Base-by-base conservation (phyloP, 2,797 vertebrate species). In the Selene dorsalis region DNA sequence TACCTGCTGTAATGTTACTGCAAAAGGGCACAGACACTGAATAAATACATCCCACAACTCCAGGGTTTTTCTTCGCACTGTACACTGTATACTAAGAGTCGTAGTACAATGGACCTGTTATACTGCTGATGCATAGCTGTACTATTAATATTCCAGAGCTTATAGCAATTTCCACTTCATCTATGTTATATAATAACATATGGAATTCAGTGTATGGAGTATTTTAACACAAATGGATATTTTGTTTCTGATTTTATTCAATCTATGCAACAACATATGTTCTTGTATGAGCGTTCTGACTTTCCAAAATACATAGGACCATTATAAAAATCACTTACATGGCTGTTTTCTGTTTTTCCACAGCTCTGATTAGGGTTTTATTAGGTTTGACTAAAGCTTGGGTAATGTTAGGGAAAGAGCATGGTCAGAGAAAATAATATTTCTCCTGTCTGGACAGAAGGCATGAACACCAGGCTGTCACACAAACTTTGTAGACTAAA, bases 1-100 rank as follows among this genome's bases (percentile, higher is more conserved):
- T 79, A 83, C 63, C 82, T 87, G 78, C 41, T 56, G 64, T 58
- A 47, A 62, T 59, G 61, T 64, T 57, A 4, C 35, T 75, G 12
- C 24, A n/a, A 82, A 88, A 79, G 75, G 66, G 26, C 73, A 74
- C 55, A 30, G 52, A 73, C 38, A 8, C 50, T 60, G 39, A 75
- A 68, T 48, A 69, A 77, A 74, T 59, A 76, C n/a, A 26, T 24
- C 66, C 16, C 26, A n/a, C 8, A 56, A 11, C 30, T 11, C 5
- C 50, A 11, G 3, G 2, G 24, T n/a, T 35, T 45, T 56, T 50
- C 28, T 16, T 52, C 59, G 60, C 22, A 30, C 47, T 65, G n/a
- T 6, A 0, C 20, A 3, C 13, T 32, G 22, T 38, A 6, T 57
- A 28, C 47, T 52, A 17, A 58, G 47, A 26, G 66, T 58, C 18